These are phyloP conservation scores for Elymnias hypermnestra DNA, from an alignment of 1,140 invertebrate genomes.

Conservation along the genomic window DNA sequence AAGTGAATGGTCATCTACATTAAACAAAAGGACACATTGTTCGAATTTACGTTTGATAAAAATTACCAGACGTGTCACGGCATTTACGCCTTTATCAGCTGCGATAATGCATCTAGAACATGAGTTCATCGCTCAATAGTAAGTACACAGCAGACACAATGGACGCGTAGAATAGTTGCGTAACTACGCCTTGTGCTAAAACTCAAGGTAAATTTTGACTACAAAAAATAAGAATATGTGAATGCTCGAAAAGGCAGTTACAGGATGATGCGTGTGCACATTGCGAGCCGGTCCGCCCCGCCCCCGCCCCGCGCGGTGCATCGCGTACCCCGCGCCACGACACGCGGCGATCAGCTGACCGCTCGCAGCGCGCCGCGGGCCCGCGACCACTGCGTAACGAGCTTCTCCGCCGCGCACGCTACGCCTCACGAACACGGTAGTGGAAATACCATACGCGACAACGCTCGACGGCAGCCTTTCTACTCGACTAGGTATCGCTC, in stretches of 20 bases:
- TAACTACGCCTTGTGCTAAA: constrained; percentile 45
- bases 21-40: background rate
- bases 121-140: constrained; percentile 30
- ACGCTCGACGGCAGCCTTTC: constrained; percentile 13
- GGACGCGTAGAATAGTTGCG: constrained; percentile 33
- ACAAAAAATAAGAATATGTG: constrained; percentile 23
- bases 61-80: constrained; percentile 1
- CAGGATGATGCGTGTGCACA: constrained; percentile 60
- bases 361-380: constrained; percentile 25
- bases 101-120: constrained; percentile 31
- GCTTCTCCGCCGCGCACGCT: constrained; percentile 27
- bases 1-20: no score
- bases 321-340: constrained; percentile 19
- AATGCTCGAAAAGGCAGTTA: constrained; percentile 13
- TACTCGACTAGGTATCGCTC: constrained; percentile 15
- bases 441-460: constrained; percentile 14
- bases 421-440: constrained; percentile 35
- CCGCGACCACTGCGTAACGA: constrained; percentile 42
- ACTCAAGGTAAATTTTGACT: constrained; percentile 27
- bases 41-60: background rate
- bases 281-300: constrained; percentile 18
- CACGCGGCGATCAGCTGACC: constrained; percentile 65
- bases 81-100: constrained; percentile 12
- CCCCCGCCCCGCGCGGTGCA: constrained; percentile 14
- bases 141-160: background rate